A percentile compares a stretch with the other conserved stretches of the same genome.
Conservation (phyloP, 1,140 invertebrate genomes). For the Gryon sp. region DNA sequence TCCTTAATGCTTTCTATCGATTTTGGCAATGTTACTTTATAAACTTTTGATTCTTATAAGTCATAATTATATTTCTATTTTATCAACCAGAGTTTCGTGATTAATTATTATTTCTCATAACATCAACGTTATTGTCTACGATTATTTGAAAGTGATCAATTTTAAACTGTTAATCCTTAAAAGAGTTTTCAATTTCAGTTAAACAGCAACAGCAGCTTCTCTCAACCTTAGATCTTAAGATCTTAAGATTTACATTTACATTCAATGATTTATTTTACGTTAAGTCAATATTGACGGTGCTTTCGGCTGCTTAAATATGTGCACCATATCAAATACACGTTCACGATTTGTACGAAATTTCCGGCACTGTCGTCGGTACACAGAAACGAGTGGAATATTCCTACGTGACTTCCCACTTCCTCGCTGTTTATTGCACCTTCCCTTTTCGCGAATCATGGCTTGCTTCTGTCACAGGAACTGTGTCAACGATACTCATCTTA, state of each 20-base stretch:
- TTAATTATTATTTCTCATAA: no score
- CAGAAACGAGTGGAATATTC: constrained; percentile 41
- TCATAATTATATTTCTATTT: no score
- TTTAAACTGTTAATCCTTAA: no score
- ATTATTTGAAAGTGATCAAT: no score
- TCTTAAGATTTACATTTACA: no score
- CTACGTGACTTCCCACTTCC: constrained; percentile 44
- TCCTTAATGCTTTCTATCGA: no score
- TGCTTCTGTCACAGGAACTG: constrained; percentile 65
- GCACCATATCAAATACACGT: constrained; percentile 21
- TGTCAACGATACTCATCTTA: constrained; percentile 75
- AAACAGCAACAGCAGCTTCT: neutral
- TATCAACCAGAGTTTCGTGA: no score
- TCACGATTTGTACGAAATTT: constrained; percentile 44
- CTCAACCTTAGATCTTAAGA: no score
- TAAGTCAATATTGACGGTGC: constrained; percentile 37
- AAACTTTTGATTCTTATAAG: no score
- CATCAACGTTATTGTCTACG: no score
- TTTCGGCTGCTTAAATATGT: constrained; percentile 18
- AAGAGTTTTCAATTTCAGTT: no score
- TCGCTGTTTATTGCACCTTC: constrained; percentile 52
- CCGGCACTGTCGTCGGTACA: constrained; percentile 24
- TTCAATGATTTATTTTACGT: constrained; percentile 28
- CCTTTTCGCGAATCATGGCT: constrained; percentile 30
- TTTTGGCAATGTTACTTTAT: no score